Conservation (phyloP, 1,140 invertebrate species). For the Stegodyphus dumicola region DNA sequence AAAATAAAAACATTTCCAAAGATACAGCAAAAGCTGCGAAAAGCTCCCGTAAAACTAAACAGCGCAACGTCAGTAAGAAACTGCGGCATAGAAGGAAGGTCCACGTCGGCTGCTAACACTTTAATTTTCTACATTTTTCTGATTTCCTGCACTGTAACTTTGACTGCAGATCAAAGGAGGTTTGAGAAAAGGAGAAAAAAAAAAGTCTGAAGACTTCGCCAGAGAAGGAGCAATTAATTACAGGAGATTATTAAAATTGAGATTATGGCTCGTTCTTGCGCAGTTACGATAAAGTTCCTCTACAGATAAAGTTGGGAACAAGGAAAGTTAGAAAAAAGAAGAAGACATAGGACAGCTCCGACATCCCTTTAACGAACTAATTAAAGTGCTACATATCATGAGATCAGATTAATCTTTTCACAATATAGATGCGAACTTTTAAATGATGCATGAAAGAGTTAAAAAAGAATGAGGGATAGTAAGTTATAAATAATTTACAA, state of each 20-base stretch:
- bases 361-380: slow-evolving; percentile 40
- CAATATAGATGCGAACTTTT: not conserved
- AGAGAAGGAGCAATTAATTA: slow-evolving; percentile 37
- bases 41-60: too few species aligned
- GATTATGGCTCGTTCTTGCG: not conserved
- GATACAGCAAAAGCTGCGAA: too few species aligned
- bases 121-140: too few species aligned
- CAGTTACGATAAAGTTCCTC: not conserved
- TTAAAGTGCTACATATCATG: not conserved
- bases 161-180: not conserved
- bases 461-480: too few species aligned
- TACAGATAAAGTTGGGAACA: slow-evolving; percentile 6
- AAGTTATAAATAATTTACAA: too few species aligned
- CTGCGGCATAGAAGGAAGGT: too few species aligned
- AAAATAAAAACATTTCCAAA: too few species aligned
- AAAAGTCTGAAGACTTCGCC: not conserved
- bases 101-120: too few species aligned
- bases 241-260: slow-evolving; percentile 48
- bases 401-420: slow-evolving; percentile 22
- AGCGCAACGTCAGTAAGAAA: too few species aligned
- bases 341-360: not conserved
- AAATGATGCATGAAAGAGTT: too few species aligned
- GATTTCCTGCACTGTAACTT: not conserved
- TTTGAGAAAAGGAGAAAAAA: not conserved
- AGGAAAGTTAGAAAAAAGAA: not conserved